phyloP scores from a whole-genome alignment of 2,797 vertebrate genomes.

The Oreochromis mossambicus region DNA sequence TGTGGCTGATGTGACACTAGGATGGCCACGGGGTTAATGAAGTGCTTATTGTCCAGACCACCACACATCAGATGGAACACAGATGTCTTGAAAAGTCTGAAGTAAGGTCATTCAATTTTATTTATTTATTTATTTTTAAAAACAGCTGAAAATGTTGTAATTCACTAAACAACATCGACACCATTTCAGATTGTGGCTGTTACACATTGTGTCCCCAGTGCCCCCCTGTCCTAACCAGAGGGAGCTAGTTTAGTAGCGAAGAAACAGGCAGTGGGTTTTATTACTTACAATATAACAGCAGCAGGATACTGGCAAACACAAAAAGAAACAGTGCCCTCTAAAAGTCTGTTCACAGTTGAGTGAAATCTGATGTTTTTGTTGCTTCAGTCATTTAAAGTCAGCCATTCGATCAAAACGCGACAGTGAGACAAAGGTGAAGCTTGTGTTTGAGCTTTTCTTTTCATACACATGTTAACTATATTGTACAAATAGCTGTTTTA shows the following conservation, averaged over 20 bases:
- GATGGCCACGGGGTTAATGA: constrained; percentile 31
- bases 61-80: neutral
- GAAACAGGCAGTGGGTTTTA: constrained; percentile 31
- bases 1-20: constrained; percentile 14
- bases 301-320: neutral
- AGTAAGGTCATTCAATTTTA: neutral
- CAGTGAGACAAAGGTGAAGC: neutral
- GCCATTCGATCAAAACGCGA: neutral
- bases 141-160: neutral
- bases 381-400: neutral
- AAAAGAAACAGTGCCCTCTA: neutral
- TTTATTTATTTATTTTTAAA: neutral
- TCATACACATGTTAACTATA: neutral
- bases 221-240: constrained; percentile 24
- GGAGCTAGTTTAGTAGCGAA: constrained; percentile 25
- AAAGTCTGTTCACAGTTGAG: neutral
- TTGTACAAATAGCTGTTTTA: neutral
- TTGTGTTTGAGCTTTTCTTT: neutral
- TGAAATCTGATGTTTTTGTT: neutral
- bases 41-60: constrained; percentile 18
- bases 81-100: constrained; percentile 12
- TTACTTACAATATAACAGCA: constrained; percentile 35
- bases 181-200: neutral
- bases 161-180: neutral
- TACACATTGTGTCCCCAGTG: neutral